A percentile compares a stretch with the other conserved stretches of the same genome.
phyloP scores from a whole-genome alignment of 2,888 invertebrate species.

The Scaptomyza polygonia region DNA sequence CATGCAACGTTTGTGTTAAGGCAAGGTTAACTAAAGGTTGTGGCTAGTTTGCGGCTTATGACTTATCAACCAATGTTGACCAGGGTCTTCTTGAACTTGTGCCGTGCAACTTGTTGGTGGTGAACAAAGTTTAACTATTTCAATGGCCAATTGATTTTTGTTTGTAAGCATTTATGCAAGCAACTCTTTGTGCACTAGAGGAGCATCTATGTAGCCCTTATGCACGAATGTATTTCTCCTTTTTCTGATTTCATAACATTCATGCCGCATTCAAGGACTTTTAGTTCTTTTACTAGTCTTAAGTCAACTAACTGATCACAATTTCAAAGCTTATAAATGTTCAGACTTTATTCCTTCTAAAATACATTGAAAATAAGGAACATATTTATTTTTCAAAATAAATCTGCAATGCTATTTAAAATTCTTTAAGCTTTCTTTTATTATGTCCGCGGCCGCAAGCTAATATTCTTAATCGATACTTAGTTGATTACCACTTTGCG shows the following conservation, averaged over 20 bases:
- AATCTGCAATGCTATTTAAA: no score
- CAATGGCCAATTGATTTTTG: slow-evolving; percentile 67
- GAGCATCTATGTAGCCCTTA: slow-evolving; percentile 28
- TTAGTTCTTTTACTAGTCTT: slow-evolving; percentile 33
- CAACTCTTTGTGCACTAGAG: slow-evolving; percentile 45
- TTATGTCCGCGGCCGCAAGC: no score
- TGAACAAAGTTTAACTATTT: slow-evolving; percentile 21
- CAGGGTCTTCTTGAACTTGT: slow-evolving; percentile 1
- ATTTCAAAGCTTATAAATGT: no score
- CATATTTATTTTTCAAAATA: no score
- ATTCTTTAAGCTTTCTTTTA: no score
- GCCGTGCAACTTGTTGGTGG: slow-evolving; percentile 1
- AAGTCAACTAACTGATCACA: no score
- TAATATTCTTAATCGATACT: no score
- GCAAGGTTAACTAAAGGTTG: slow-evolving; percentile 28
- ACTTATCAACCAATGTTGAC: slow-evolving; percentile 29
- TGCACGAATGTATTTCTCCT: slow-evolving; percentile 14
- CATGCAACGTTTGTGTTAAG: slow-evolving; percentile 19
- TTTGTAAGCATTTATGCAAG: slow-evolving; percentile 64
- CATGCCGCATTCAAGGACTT: slow-evolving; percentile 14
- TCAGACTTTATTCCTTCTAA: no score
- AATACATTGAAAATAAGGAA: no score
- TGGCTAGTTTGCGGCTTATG: slow-evolving; percentile 47
- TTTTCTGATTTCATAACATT: slow-evolving; percentile 7
- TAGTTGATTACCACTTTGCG: no score